These are phyloP conservation scores for Sclerurus mexicanus DNA, from an alignment of 2,113 vertebrate species.

Conservation along the genomic window DNA sequence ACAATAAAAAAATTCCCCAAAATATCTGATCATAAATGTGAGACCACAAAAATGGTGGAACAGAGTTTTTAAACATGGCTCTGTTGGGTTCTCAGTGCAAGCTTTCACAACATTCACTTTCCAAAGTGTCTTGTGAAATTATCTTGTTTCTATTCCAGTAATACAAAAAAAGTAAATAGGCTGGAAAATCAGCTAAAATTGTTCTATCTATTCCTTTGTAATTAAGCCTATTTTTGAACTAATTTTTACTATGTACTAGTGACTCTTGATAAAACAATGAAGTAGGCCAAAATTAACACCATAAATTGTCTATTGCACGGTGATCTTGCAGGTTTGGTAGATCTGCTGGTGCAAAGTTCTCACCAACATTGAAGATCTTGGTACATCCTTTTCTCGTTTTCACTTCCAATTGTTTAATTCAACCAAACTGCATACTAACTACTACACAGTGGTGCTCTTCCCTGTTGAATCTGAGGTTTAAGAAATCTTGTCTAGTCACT, in stretches of 20 bases:
- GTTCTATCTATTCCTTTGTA: neutral
- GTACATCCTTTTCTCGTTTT: neutral
- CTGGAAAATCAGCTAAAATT: neutral
- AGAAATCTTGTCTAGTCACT: neutral
- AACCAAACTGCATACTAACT: neutral
- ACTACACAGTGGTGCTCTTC: neutral
- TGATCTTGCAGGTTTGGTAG: neutral
- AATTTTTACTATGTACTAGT: neutral
- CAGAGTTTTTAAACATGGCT: neutral
- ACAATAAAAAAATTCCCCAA: neutral
- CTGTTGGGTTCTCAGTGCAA: neutral
- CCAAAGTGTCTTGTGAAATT: neutral
- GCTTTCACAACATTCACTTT: neutral
- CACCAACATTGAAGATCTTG: neutral
- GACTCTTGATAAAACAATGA: neutral
- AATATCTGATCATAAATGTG: conserved; percentile 4
- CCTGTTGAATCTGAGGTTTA: neutral
- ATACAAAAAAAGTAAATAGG: neutral
- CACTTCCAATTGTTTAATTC: neutral
- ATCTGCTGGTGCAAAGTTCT: neutral
- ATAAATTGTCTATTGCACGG: neutral
- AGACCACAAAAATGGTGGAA: neutral
- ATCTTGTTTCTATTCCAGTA: neutral
- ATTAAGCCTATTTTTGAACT: neutral
- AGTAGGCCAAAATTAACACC: neutral